Percentiles rank a stretch among this genome's conserved stretches.
phyloP scores from a whole-genome alignment of 2,797 vertebrate species.

The Philypnodon macrostomus region DNA sequence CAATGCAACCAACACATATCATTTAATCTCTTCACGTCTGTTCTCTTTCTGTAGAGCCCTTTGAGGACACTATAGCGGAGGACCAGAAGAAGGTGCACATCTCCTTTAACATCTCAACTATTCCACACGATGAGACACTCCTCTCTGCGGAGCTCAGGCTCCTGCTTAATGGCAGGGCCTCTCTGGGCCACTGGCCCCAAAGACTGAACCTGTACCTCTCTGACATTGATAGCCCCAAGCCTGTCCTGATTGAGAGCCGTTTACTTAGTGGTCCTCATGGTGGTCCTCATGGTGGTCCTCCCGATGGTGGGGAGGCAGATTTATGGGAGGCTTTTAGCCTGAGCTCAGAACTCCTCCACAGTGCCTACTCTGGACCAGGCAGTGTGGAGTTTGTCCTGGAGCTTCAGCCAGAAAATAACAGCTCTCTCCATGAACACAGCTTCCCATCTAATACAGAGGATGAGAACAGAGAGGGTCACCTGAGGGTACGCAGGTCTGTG shows the following conservation, averaged over 20 bases:
- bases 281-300: slow-evolving; percentile 29
- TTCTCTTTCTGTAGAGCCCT: slow-evolving; percentile 21
- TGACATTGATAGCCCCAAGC: slow-evolving; percentile 43
- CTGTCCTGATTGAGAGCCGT: slow-evolving; percentile 72
- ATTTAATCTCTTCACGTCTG: not conserved
- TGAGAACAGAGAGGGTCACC: slow-evolving; percentile 50
- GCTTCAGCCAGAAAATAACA: slow-evolving; percentile 66
- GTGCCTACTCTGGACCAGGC: slow-evolving; percentile 43
- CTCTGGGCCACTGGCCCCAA: slow-evolving; percentile 49
- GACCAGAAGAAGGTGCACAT: slow-evolving; percentile 63
- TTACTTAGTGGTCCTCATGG: slow-evolving; percentile 48
- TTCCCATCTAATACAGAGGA: slow-evolving; percentile 17
- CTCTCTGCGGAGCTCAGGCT: slow-evolving; percentile 81
- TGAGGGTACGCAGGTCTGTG: slow-evolving; percentile 78
- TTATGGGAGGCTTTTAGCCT: slow-evolving; percentile 80
- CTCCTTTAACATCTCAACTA: slow-evolving; percentile 81
- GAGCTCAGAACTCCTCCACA: slow-evolving; percentile 65
- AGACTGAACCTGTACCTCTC: slow-evolving; percentile 75
- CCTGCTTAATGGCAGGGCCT: slow-evolving; percentile 43
- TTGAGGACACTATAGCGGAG: slow-evolving; percentile 33
- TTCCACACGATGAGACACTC: slow-evolving; percentile 79
- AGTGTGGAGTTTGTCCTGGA: slow-evolving; percentile 75
- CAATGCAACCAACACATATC: slow-evolving; percentile 1
- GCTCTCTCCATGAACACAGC: slow-evolving; percentile 24
- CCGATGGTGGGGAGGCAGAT: no score